A percentile compares a stretch with the other conserved stretches of the same genome.
Conservation (phyloP, 37 sponge, comb jelly and placozoan genomes). For the Amphimedon queenslandica region DNA sequence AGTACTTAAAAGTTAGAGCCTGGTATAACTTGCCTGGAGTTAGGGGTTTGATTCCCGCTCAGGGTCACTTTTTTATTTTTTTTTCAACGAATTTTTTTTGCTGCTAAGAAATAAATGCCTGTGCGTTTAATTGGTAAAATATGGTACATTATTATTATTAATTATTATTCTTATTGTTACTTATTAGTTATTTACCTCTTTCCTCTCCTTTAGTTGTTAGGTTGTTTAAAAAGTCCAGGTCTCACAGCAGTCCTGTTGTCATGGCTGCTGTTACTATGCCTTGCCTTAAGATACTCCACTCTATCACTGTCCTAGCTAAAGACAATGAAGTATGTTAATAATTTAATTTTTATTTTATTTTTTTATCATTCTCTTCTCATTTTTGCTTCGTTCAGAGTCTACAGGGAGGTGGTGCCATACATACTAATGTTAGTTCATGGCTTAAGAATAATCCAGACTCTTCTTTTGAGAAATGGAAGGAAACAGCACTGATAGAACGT, state of each 20-base stretch:
- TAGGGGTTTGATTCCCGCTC: too few relatives aligned
- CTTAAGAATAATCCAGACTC: conserved; percentile 19
- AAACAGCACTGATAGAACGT: conserved; percentile 9
- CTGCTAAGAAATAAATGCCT: too few relatives aligned
- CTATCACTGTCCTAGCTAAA: conserved; percentile 19
- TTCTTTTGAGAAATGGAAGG: conserved; percentile 49
- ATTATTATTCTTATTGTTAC: neutral
- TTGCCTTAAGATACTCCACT: conserved; percentile 69
- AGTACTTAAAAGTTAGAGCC: too few relatives aligned
- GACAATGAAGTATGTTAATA: neutral
- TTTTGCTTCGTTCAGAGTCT: conserved; percentile 5
- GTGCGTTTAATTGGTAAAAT: too few relatives aligned
- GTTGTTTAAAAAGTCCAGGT: conserved; percentile 58
- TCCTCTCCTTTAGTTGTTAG: conserved; percentile 42
- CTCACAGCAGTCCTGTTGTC: conserved; percentile 75
- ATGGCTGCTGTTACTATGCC: conserved; percentile 78
- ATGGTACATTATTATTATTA: too few relatives aligned
- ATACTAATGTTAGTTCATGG: conserved; percentile 35
- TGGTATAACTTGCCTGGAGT: too few relatives aligned
- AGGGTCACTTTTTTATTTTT: too few relatives aligned
- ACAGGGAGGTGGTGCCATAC: conserved; percentile 9
- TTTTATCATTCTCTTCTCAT: neutral
- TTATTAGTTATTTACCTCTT: neutral
- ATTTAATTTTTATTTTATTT: too few relatives aligned
- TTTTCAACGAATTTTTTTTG: too few relatives aligned